Evolutionary conservation across 2,113 vertebrate species (phyloP).

Genomic region (Natator depressus): DNA sequence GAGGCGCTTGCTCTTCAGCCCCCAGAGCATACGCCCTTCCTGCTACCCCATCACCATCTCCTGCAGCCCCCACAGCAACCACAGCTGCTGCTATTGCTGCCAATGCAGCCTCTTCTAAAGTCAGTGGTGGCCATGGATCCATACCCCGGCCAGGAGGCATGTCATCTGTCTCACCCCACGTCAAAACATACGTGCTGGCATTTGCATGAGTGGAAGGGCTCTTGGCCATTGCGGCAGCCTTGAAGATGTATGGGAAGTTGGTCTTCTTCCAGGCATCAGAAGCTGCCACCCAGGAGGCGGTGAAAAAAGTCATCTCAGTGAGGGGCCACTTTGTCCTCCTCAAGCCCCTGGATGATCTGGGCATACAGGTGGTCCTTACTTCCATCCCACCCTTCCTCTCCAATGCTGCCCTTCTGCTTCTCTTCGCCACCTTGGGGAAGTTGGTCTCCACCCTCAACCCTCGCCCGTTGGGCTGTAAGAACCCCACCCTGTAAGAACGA

Average conservation of each 20-base stretch:
- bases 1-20: too few species aligned
- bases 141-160: not conserved
- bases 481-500: too few species aligned
- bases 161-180: not conserved
- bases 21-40: too few species aligned
- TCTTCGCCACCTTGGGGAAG: not conserved
- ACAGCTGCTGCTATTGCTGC: too few species aligned
- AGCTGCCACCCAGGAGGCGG: not conserved
- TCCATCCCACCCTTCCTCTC: not conserved
- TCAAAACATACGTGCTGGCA: not conserved
- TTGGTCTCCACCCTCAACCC: not conserved
- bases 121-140: too few species aligned
- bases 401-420: not conserved
- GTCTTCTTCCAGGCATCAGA: not conserved
- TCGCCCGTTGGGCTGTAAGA: too few species aligned
- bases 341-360: not conserved
- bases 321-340: not conserved
- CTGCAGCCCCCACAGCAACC: too few species aligned
- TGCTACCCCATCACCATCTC: too few species aligned
- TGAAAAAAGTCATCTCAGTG: not conserved
- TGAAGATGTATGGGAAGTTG: not conserved
- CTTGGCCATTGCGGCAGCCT: not conserved
- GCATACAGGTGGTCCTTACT: not conserved
- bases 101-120: too few species aligned
- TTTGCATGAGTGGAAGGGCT: not conserved